Evolutionary conservation across 2,888 invertebrate species (phyloP), one percentile per base, ranked within the genome.

Genomic region (Leptopilina myrica): DNA sequence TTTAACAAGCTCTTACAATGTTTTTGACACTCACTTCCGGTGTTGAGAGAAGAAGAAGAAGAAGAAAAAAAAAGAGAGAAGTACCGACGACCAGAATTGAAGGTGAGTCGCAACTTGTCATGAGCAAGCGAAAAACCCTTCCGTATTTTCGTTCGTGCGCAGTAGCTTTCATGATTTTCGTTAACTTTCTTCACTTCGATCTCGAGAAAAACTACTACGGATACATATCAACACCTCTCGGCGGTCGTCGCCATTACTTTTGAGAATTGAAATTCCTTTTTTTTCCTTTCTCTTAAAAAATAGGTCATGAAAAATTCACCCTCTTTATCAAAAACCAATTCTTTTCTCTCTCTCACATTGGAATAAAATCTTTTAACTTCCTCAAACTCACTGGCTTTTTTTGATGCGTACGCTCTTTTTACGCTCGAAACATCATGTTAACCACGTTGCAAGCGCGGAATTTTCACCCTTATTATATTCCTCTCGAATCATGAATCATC

Each of bases 131-230:
- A 73, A 59, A 73, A 56, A 73, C 56, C 56, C n/a, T 73, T 73
- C 40, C 73, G 73, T 73, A 15, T 59, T 33, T 14, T 40, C 53
- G 73, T 73, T 73, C 15, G 73, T 73, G 73, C 73, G 73, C 73
- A 73, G 56, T 73, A 73, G 56, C 73, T 73, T n/a, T 73, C n/a
- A 73, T 73, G 73, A 73, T 73, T 73, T 73, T 73, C 40, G 73
- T 53, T 33, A 73, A 73, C 56, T 73, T 73, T 73, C 33, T 56
- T 33, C 33, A 73, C 73, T 73, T 73, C 73, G 73, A 73, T 73
- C 56, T 73, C 26, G 56, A 73, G 56, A 26, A 73, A 73, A 73
- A 40, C 56, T 56, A 59, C 56, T 73, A 53, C 46, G 69, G 26
- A n/a, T 73, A 73, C 56, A 73, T n/a, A 73, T 73, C 73, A 73